A percentile compares a stretch with the other conserved stretches of the same genome.
These are phyloP conservation scores for Chydorus sphaericus DNA, from an alignment of 2,888 invertebrate species.

Conservation along the genomic window DNA sequence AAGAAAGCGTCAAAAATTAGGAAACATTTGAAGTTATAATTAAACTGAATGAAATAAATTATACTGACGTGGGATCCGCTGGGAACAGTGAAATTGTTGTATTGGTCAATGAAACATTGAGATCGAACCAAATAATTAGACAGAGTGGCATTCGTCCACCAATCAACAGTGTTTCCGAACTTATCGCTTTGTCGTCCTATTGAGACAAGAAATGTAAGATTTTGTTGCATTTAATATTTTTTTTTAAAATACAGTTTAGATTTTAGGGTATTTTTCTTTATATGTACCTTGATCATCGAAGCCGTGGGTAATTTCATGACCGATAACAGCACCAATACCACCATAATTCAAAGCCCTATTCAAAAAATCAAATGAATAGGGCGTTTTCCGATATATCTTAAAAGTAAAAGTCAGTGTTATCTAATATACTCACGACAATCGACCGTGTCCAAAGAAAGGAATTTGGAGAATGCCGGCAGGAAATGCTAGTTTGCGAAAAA, in stretches of 20 bases:
- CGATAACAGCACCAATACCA: slow-evolving; percentile 34
- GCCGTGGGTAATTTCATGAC: slow-evolving; percentile 34
- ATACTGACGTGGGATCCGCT: neutral
- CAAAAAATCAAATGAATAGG: too few species aligned
- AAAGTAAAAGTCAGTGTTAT: neutral
- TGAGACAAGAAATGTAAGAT: neutral
- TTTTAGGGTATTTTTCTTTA: too few species aligned
- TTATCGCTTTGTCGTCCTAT: slow-evolving; percentile 36
- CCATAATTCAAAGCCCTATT: slow-evolving; percentile 32
- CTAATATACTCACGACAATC: slow-evolving; percentile 10
- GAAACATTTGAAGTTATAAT: neutral
- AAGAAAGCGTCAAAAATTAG: slow-evolving; percentile 21
- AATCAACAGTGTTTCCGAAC: slow-evolving; percentile 36
- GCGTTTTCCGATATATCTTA: slow-evolving; percentile 18
- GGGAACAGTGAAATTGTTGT: slow-evolving; percentile 31
- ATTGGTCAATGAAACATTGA: slow-evolving; percentile 38
- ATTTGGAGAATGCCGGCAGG: slow-evolving; percentile 39
- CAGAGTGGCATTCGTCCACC: slow-evolving; percentile 38
- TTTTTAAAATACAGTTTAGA: neutral
- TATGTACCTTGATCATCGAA: slow-evolving; percentile 25
- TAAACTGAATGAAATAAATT: neutral
- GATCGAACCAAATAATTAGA: slow-evolving; percentile 33
- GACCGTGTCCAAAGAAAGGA: slow-evolving; percentile 33
- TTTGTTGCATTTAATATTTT: neutral
- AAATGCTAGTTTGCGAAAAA: slow-evolving; percentile 28